Evolutionary conservation across 2,888 invertebrate species (phyloP), one percentile per base, ranked within the genome.

Genomic region (Drosophila acutilabella): DNA sequence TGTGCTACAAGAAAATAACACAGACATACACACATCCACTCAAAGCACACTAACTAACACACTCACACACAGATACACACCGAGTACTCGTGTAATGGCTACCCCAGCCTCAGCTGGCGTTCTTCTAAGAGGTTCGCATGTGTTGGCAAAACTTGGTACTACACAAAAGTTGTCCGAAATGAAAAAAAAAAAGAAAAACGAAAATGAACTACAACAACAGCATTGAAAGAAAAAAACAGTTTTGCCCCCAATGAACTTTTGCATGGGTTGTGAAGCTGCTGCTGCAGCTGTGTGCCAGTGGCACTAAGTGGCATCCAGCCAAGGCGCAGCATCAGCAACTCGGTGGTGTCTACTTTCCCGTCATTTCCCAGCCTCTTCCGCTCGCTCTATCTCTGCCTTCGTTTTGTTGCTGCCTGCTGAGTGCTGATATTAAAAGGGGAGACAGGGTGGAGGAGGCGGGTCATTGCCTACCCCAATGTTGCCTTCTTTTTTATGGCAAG

Each of bases 261-360:
- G 72, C 77, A 71, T 64, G 64, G 60, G 59, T 64, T 50, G 65
- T 51, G 48, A 33, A 52, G 56, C 44, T 53, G 68, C 48, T 64
- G 51, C 23, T 71, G 64, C 76, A 74, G 75, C 75, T 68, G 75
- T 65, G 72, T 51, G 58, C 64, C 67, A 50, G 20, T 78, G 87
- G 64, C 72, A 74, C 71, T 80, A 83, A 86, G 82, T 83, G 84
- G 87, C 81, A 60, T 56, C 69, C 77, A 69, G 69, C 77, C 65
- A 81, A 58, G 81, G 42, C 68, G 20, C 84, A 81, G 81, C 84
- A 76, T 71, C 75, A 67, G 58, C 71, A 80, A 47, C 66, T 64
- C 60, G 36, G 40, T 50, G 36, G 40, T 50, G 57, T 58, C 45
- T 58, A 67, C 59, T 41, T 14, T 36, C 26, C 26, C 2, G 18